Percentiles rank a stretch among this genome's conserved stretches.
phyloP scores from a whole-genome alignment of 2,797 vertebrate genomes.

The Arnoldichthys spilopterus region DNA sequence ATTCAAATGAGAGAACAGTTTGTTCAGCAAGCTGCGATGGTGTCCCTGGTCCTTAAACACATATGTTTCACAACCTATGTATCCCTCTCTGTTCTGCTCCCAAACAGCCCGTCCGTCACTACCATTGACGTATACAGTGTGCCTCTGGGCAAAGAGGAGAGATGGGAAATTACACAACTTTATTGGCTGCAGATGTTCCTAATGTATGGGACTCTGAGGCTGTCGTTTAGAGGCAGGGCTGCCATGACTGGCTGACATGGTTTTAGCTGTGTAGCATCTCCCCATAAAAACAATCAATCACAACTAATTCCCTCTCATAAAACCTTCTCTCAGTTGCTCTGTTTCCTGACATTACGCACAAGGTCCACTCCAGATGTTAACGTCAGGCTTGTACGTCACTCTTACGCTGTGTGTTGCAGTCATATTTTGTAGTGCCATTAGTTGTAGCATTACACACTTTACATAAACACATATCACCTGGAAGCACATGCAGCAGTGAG shows the following conservation, averaged over 20 bases:
- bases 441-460: too few species aligned
- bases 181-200: slow-evolving; percentile 53
- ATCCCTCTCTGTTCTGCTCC: slow-evolving; percentile 3
- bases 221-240: neutral
- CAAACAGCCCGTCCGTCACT: slow-evolving; percentile 16
- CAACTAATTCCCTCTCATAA: neutral
- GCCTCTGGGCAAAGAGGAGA: slow-evolving; percentile 38
- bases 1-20: slow-evolving; percentile 36
- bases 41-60: slow-evolving; percentile 12
- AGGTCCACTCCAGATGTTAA: neutral
- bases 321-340: neutral
- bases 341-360: neutral
- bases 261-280: slow-evolving; percentile 17
- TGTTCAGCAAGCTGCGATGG: slow-evolving; percentile 35
- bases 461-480: neutral
- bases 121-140: slow-evolving; percentile 45
- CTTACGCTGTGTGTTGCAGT: neutral
- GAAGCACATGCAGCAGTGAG: neutral
- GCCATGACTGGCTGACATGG: slow-evolving; percentile 3
- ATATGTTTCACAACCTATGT: slow-evolving; percentile 12
- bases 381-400: slow-evolving; percentile 4
- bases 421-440: neutral
- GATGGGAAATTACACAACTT: slow-evolving; percentile 52
- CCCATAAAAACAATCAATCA: slow-evolving; percentile 31
- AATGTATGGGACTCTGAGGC: neutral